These are phyloP conservation scores for Linnaemya vulpina DNA, from an alignment of 2,888 invertebrate genomes.

Conservation along the genomic window DNA sequence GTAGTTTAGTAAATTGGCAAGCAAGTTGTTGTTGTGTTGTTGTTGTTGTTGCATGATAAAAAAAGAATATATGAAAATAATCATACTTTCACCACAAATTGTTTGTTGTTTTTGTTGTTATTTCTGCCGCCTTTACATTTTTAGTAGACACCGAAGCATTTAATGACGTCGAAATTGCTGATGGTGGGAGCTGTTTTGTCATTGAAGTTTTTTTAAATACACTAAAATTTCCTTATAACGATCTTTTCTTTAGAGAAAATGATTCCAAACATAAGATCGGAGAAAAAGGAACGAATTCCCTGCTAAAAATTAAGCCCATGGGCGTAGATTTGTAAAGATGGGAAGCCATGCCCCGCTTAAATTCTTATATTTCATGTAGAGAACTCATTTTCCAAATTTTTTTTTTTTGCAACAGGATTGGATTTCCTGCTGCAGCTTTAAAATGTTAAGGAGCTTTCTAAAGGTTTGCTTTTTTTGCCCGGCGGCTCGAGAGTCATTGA, in stretches of 20 bases:
- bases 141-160: background rate
- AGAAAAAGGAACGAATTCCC: no score
- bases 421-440: no score
- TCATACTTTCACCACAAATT: constrained; percentile 30
- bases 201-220: background rate
- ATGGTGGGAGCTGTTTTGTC: constrained; percentile 25
- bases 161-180: constrained; percentile 32
- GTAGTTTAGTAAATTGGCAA: constrained; percentile 47
- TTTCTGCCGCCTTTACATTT: background rate
- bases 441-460: no score
- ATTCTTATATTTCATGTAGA: no score
- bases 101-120: constrained; percentile 4
- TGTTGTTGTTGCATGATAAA: background rate
- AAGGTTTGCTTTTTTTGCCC: no score
- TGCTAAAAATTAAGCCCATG: no score
- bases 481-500: no score
- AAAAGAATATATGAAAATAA: constrained; percentile 29
- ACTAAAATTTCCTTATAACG: background rate
- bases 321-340: no score
- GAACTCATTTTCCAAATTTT: no score
- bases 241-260: background rate
- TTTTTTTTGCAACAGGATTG: no score
- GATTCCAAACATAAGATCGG: no score
- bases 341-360: no score
- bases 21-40: constrained; percentile 15